Conservation (phyloP, 2,113 vertebrate genomes). For the Carettochelys insculpta region DNA sequence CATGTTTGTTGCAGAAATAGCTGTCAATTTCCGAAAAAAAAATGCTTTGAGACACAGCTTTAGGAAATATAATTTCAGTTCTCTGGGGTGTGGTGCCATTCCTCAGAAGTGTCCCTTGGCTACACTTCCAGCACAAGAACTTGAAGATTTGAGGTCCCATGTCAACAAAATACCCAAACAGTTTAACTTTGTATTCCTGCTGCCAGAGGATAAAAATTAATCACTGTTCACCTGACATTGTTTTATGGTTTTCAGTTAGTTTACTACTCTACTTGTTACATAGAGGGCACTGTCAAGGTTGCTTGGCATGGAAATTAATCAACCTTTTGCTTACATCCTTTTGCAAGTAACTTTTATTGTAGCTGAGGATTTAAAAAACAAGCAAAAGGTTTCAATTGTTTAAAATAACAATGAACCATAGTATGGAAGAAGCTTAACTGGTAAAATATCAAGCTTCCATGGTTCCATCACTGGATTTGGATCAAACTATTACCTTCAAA, state of each 20-base stretch:
- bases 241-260: not conserved
- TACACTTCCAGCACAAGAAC: not conserved
- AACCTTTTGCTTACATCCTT: not conserved
- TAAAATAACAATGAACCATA: not conserved
- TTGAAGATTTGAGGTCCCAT: not conserved
- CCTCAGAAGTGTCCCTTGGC: not conserved
- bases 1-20: not conserved
- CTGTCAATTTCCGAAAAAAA: not conserved
- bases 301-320: not conserved
- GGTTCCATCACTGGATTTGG: not conserved
- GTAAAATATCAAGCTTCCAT: not conserved
- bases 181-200: not conserved
- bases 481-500: not conserved
- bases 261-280: not conserved
- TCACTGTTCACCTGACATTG: not conserved
- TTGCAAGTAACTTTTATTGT: not conserved
- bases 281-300: not conserved
- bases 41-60: not conserved
- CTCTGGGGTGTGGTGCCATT: not conserved
- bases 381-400: not conserved
- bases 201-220: not conserved
- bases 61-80: not conserved
- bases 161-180: not conserved
- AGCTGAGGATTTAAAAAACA: not conserved
- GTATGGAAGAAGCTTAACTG: not conserved